phyloP scores from a whole-genome alignment of 2,113 vertebrate species.

The Euleptes europaea region DNA sequence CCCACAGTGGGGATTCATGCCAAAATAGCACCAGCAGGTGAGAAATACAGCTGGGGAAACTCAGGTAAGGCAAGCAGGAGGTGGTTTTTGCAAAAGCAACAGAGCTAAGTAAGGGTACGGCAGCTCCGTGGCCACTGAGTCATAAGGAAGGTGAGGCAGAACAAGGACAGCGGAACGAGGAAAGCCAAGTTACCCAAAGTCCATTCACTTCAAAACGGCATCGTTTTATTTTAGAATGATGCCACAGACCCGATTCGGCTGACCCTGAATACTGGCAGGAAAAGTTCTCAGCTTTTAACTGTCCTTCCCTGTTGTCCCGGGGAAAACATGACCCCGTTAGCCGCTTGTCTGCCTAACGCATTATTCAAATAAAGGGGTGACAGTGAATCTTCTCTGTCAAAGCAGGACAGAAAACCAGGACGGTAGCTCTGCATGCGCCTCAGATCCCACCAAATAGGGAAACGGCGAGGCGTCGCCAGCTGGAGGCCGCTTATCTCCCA shows the following conservation, averaged over 20 bases:
- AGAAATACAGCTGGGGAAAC: background rate
- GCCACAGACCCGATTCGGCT: background rate
- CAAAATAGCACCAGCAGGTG: background rate
- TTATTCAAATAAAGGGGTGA: background rate
- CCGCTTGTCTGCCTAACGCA: background rate
- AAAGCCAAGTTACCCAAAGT: background rate
- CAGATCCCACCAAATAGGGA: conserved; percentile 68
- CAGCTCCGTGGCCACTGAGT: no score
- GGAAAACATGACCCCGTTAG: background rate
- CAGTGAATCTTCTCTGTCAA: background rate
- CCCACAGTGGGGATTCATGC: background rate
- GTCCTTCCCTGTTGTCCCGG: no score
- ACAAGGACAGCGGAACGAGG: no score
- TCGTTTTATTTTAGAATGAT: background rate
- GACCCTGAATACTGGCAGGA: background rate
- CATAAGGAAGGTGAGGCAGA: no score
- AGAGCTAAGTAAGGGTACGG: no score
- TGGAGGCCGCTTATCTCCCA: conserved; percentile 69
- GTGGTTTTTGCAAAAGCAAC: background rate
- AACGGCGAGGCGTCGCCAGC: conserved; percentile 57
- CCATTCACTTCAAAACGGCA: background rate
- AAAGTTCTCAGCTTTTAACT: background rate
- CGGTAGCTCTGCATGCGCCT: conserved; percentile 31
- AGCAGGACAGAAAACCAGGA: background rate
- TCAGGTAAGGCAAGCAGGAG: background rate